Conservation (phyloP, 2,113 vertebrate genomes). For the Maccullochella peelii region DNA sequence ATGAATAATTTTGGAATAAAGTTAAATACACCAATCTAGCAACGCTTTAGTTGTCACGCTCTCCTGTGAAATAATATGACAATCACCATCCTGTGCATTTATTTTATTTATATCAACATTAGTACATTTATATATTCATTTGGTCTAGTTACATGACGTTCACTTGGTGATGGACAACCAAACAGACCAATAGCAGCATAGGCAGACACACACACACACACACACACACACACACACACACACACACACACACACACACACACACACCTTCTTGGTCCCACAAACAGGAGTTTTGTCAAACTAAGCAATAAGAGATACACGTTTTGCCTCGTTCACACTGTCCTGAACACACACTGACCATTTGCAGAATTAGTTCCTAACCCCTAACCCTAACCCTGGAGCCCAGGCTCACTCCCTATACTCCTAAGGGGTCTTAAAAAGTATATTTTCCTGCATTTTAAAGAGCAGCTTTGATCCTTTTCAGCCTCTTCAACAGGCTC, state of each 20-base stretch:
- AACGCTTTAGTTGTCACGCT: neutral
- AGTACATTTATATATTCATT: slow-evolving; percentile 46
- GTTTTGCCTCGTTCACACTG: neutral
- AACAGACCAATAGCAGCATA: slow-evolving; percentile 63
- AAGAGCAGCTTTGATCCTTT: slow-evolving; percentile 36
- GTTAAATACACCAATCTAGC: neutral
- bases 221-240: slow-evolving; percentile 17
- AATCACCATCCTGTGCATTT: slow-evolving; percentile 2
- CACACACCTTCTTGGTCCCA: neutral
- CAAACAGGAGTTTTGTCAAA: slow-evolving; percentile 37
- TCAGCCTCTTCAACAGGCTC: slow-evolving; percentile 18
- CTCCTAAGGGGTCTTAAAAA: neutral
- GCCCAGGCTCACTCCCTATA: slow-evolving; percentile 10
- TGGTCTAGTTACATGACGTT: slow-evolving; percentile 47
- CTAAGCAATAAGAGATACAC: slow-evolving; percentile 12
- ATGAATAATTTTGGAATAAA: neutral
- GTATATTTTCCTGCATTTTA: slow-evolving; percentile 27
- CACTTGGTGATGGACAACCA: slow-evolving; percentile 41
- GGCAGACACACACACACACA: slow-evolving; percentile 44
- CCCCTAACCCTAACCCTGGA: too few species aligned
- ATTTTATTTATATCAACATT: slow-evolving; percentile 48
- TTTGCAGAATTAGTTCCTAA: neutral
- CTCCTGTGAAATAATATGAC: neutral
- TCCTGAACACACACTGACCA: slow-evolving; percentile 19
- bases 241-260: slow-evolving; percentile 15